Conservation (phyloP, 2,888 invertebrate species). For the Dynastes hyllus region DNA sequence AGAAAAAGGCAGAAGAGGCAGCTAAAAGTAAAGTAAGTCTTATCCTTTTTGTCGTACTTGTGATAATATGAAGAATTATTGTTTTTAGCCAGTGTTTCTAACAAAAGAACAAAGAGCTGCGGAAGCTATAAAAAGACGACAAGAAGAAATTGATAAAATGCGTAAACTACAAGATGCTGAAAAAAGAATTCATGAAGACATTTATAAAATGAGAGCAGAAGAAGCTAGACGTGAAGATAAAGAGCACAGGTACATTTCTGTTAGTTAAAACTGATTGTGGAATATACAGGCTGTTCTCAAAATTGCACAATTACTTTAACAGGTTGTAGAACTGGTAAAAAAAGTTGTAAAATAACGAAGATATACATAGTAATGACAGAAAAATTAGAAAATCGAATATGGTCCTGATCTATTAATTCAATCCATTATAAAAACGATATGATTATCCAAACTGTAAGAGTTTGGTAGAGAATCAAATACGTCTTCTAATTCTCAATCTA, state of each 20-base stretch:
- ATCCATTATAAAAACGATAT: too few relatives aligned
- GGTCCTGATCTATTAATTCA: too few relatives aligned
- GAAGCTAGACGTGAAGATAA: constrained; percentile 66
- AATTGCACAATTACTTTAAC: neutral
- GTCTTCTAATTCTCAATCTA: neutral
- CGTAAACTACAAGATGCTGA: constrained; percentile 83
- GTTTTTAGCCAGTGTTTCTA: constrained; percentile 88
- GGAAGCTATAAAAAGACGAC: constrained; percentile 90
- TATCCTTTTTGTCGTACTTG: neutral
- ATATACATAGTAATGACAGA: too few relatives aligned
- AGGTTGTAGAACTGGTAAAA: too few relatives aligned
- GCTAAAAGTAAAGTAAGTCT: constrained; percentile 87
- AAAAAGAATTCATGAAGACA: constrained; percentile 66
- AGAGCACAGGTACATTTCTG: constrained; percentile 55
- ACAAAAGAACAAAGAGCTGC: constrained; percentile 96
- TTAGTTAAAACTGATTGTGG: neutral
- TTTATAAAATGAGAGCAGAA: constrained; percentile 64
- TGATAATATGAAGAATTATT: constrained; percentile 42
- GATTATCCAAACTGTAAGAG: too few relatives aligned
- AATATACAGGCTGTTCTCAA: constrained; percentile 1
- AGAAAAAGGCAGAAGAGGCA: constrained; percentile 97
- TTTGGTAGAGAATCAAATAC: neutral
- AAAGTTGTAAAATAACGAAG: too few relatives aligned
- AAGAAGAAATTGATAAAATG: constrained; percentile 90
- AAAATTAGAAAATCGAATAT: too few relatives aligned